Evolutionary conservation across 2,888 invertebrate genomes (phyloP), one percentile per base, ranked within the genome.

Genomic region (Lycia hirtaria): DNA sequence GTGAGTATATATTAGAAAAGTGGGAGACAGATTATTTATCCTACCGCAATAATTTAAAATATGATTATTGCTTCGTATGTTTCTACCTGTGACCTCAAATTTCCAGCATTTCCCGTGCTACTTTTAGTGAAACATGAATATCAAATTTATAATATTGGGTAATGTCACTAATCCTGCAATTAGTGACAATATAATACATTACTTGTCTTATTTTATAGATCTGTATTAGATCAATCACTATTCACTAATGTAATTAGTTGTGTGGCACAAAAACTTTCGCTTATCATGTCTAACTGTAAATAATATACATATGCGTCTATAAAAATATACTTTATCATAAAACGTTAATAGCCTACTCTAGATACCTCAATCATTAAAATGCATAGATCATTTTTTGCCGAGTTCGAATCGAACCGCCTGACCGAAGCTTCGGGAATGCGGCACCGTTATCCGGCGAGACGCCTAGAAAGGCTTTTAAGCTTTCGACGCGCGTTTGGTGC

Each of bases 381-480:
- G 61, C 71, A 70, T 78, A 71, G 69, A 75, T 76, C 62, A 73
- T 62, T 81, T 80, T 79, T 80, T 76, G 65, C 74, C 52, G 30
- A 37, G 57, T 55, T 49, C 51, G 56, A 28, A n/a, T 28, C n/a
- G 37, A n/a, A 49, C 58, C 52, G 56, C 61, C 55, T 69, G 67
- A 62, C 64, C 67, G 66, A 33, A 49, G 69, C 56, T 62, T 63
- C 56, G 60, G 68, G 76, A 68, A 74, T 68, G 64, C 51, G 49
- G 64, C 60, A 87, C 89, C 90, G 89, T 89, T 89, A 89, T 75
- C 61, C 60, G 80, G 76, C 74, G 78, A 78, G 78, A 45, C 43
- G 68, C 54, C 61, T 69, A 64, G 52, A 63, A 55, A 60, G 56
- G 68, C 56, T 70, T 70, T 69, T 69, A 72, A 60, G 59, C 63